phyloP scores from a whole-genome alignment of 2,797 vertebrate genomes.

The Prionace glauca region DNA sequence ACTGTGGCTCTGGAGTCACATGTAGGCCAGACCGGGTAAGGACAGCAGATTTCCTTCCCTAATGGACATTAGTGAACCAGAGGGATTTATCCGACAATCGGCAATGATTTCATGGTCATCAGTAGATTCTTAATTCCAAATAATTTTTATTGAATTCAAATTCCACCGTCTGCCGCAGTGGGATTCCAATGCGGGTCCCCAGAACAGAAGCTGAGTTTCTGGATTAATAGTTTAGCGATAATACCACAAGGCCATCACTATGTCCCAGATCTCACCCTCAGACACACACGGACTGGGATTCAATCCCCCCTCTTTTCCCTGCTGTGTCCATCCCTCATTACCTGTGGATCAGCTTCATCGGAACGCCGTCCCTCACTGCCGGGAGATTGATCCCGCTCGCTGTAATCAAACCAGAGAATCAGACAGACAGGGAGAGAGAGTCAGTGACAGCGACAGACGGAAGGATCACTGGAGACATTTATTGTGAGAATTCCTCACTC shows the following conservation, averaged over 20 bases:
- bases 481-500: background rate
- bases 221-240: too few species aligned
- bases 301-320: background rate
- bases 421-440: background rate
- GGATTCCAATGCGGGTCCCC: too few species aligned
- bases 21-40: too few species aligned
- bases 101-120: too few species aligned
- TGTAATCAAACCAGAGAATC: background rate
- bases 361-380: background rate
- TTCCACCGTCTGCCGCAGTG: too few species aligned
- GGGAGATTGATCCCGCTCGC: background rate
- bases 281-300: background rate
- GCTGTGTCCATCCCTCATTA: background rate
- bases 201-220: too few species aligned
- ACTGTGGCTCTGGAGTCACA: too few species aligned
- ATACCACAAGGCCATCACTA: background rate
- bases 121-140: too few species aligned
- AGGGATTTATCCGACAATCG: too few species aligned
- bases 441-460: background rate
- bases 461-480: background rate
- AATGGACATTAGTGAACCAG: too few species aligned
- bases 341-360: background rate
- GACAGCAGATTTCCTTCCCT: too few species aligned
- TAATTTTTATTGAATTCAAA: too few species aligned
- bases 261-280: background rate